Evolutionary conservation across 1,140 invertebrate species (phyloP).

Genomic region (Drosophila miranda): DNA sequence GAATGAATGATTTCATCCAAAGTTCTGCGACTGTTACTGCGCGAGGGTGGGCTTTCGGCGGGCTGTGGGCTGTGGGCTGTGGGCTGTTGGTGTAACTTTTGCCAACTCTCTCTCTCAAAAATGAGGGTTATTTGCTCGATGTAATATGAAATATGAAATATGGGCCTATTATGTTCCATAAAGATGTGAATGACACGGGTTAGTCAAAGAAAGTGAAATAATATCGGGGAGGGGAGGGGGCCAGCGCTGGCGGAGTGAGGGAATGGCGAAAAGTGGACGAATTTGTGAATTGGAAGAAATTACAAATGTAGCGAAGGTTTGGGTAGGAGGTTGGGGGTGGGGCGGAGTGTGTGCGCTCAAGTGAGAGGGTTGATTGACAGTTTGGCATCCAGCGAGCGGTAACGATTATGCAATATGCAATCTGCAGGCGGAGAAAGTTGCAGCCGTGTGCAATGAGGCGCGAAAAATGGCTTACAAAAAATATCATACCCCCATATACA

Average conservation of each 20-base stretch:
- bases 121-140: slow-evolving; percentile 61
- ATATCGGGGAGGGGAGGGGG: slow-evolving; percentile 45
- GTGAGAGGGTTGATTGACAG: slow-evolving; percentile 47
- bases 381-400: slow-evolving; percentile 28
- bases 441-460: slow-evolving; percentile 27
- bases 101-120: slow-evolving; percentile 15
- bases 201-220: slow-evolving; percentile 60
- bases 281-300: slow-evolving; percentile 38
- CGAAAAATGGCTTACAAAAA: slow-evolving; percentile 22
- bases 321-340: not conserved
- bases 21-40: slow-evolving; percentile 29
- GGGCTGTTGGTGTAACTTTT: slow-evolving; percentile 21
- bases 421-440: slow-evolving; percentile 10
- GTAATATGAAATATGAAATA: slow-evolving; percentile 68
- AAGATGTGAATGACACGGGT: slow-evolving; percentile 58
- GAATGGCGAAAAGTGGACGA: slow-evolving; percentile 24
- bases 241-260: slow-evolving; percentile 13
- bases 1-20: slow-evolving; percentile 66
- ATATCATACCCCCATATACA: not conserved
- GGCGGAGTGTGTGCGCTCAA: slow-evolving; percentile 6
- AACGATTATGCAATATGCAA: slow-evolving; percentile 51
- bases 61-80: not conserved
- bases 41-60: slow-evolving; percentile 33
- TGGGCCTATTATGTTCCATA: slow-evolving; percentile 65
- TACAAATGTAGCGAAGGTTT: slow-evolving; percentile 16